Evolutionary conservation across 2,797 vertebrate genomes (phyloP), one percentile per base, ranked within the genome.

Genomic region (Coilia nasus): DNA sequence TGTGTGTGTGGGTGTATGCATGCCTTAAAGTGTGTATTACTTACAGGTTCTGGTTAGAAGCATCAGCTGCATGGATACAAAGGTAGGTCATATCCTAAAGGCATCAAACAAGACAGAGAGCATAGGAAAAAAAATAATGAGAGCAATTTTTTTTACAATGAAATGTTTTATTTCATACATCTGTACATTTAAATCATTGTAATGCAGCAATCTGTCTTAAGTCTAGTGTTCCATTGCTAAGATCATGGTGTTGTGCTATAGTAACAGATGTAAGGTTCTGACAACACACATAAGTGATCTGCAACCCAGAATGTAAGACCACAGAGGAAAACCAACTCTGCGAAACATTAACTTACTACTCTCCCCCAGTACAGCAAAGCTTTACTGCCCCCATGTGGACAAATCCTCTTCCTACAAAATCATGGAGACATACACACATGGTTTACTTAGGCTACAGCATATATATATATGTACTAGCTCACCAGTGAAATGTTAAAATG

Each of bases 11-110:
- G 82, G 82, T 31, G 41, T 31, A 25, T 62, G 21, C 17, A 6
- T 81, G 50, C 71, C 17, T 44, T 21, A 41, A 17, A 78, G 54
- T 81, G 4, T 82, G 11, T 44, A 62, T 85, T 60, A 97, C 97
- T 97, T 90, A 98, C 97, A 98, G 90, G 91, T 98, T 97, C 89
- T 98, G 95, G 89, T 90, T 96, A 67, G 96, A 96, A 1, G 96
- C 96, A 90, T 97, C 97, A 0, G 95, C 96, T 87, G 97, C 97
- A 0, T 96, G 93, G 87, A 98, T 97, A 86, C 97, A 98, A 90
- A 97, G 96, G 83, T 98, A 97, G 6, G 93, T 96, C 95, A 95
- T 96, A 91, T 96, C 96, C 97, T 98, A 71, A n/a, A 1, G 94
- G 17, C 6, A 41, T 21, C 41, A 6, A 78, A 44, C 50, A 83